Base-by-base conservation (phyloP, 2,888 invertebrate species). In the Laspeyria flexula region DNA sequence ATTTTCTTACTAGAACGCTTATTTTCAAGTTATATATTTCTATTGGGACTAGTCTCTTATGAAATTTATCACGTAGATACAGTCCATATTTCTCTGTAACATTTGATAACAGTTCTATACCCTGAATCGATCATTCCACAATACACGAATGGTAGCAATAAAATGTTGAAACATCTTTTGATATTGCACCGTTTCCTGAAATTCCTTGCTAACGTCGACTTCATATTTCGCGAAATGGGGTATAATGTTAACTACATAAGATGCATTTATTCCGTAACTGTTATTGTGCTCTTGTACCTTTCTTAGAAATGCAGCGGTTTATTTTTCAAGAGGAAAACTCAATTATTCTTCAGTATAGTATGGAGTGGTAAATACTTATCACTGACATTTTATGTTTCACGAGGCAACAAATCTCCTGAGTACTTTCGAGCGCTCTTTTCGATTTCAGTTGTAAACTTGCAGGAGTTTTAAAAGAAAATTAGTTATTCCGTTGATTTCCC, bases 61-160 rank as follows among this genome's bases (percentile, higher is more conserved):
- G 18, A 50, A 45, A 56, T 55, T 43, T 49, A 49, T 44, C 29
- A 43, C 46, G 35, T 54, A 61, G 53, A 59, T 52, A 65, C 54
- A 48, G 48, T 50, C 40, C 29, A 55, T 57, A 61, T 70, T 68
- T 48, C 62, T 58, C 61, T 54, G 55, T 43, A 39, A 64, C 68
- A 71, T 63, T 57, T 55, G 18, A 18, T 65, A 70, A 67, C 54
- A 55, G 60, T 63, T 57, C 47, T 55, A 43, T 50, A 47, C n/a
- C 37, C 34, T 25, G 52, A 38, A 71, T 77, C 65, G 49, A 68
- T 75, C 71, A 68, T 61, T 51, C 59, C 45, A 51, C 60, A 42
- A 60, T 53, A 59, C 35, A 57, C 58, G 48, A 72, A 67, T 63
- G 55, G 51, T 40, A 38, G 62, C 47, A 68, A 73, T 69, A 71